These are phyloP conservation scores for Gonatopus flavifemur DNA, from an alignment of 1,140 invertebrate species.

Conservation along the genomic window DNA sequence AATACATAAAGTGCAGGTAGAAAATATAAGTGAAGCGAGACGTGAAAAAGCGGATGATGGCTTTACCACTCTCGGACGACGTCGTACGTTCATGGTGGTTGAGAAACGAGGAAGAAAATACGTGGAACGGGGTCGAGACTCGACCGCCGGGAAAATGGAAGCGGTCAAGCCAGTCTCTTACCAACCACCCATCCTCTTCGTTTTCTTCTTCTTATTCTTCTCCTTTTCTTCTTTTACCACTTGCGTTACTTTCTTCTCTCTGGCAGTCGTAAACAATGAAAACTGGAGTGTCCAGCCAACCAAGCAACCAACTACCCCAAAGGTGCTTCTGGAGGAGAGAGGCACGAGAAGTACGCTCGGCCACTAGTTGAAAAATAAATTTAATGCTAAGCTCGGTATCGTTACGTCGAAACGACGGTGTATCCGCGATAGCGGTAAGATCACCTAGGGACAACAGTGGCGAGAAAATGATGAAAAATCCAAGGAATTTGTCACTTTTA, in stretches of 20 bases:
- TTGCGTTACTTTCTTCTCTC: slow-evolving; percentile 22
- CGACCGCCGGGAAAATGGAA: slow-evolving; percentile 19
- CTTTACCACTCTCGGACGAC: background rate
- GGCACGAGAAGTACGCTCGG: slow-evolving; percentile 32
- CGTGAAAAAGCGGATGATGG: no score
- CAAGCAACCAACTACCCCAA: no score
- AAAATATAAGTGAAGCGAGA: no score
- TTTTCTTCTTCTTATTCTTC: no score
- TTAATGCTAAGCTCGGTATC: slow-evolving; percentile 37
- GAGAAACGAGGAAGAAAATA: slow-evolving; percentile 25
- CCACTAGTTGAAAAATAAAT: slow-evolving; percentile 42
- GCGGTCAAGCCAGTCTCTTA: slow-evolving; percentile 28
- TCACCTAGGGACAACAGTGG: slow-evolving; percentile 6
- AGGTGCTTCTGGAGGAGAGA: slow-evolving; percentile 17
- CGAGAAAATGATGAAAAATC: slow-evolving; percentile 20
- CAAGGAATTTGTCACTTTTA: no score
- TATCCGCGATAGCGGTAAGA: background rate
- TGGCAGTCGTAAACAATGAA: slow-evolving; percentile 46
- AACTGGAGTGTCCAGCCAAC: slow-evolving; percentile 45
- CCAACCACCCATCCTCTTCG: slow-evolving; percentile 9
- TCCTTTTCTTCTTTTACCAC: background rate
- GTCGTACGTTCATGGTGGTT: slow-evolving; percentile 5
- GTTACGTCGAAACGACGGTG: slow-evolving; percentile 8
- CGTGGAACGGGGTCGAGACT: slow-evolving; percentile 23
- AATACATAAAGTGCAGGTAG: no score